Evolutionary conservation across 2,888 invertebrate genomes (phyloP).

Genomic region (Junonia oenone): DNA sequence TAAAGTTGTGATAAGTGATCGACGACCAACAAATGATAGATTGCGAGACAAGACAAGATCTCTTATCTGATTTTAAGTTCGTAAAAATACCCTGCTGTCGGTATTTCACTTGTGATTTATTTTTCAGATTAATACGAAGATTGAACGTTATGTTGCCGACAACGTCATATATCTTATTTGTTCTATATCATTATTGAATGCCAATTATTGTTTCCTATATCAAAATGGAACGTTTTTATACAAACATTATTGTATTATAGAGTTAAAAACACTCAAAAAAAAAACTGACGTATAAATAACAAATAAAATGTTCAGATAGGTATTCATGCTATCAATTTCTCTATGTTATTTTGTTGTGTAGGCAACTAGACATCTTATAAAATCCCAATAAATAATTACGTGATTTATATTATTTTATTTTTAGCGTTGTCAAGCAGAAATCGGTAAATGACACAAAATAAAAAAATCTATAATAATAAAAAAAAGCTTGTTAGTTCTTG

Average conservation of each 20-base stretch:
- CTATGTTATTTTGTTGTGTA: no score
- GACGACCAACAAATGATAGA: conserved; percentile 32
- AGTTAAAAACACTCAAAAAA: no score
- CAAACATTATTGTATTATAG: no score
- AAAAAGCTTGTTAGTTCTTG: background rate
- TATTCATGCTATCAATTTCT: no score
- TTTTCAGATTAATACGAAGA: conserved; percentile 49
- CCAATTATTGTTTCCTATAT: no score
- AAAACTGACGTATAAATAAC: no score
- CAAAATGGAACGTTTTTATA: no score
- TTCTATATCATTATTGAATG: background rate
- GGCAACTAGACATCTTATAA: no score
- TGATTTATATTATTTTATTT: background rate
- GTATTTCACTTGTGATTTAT: conserved; percentile 59
- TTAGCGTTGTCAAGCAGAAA: background rate
- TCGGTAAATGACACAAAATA: background rate
- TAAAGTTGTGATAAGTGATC: conserved; percentile 33
- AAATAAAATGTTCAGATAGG: no score
- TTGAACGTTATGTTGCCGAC: conserved; percentile 37
- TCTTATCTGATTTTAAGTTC: conserved; percentile 28
- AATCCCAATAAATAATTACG: no score
- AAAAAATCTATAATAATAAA: background rate
- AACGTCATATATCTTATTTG: background rate
- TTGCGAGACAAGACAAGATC: conserved; percentile 30
- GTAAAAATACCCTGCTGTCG: conserved; percentile 38